Evolutionary conservation across 37 sponge, comb jelly and placozoan species (phyloP).

Genomic region (Cliona cf. orientalis): DNA sequence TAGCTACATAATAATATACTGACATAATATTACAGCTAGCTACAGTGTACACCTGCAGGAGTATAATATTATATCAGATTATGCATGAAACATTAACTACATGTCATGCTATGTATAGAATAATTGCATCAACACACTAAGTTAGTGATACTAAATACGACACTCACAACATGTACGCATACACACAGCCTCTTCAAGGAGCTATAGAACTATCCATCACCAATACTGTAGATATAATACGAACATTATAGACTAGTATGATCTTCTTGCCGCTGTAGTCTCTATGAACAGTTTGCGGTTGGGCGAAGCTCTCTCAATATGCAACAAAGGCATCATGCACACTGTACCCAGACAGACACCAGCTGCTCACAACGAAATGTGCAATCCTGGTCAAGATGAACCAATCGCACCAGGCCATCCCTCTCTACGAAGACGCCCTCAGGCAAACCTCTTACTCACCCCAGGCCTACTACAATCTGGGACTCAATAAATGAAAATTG

Average conservation of each 20-base stretch:
- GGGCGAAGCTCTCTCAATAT: slow-evolving; percentile 7
- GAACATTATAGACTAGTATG: slow-evolving; percentile 3
- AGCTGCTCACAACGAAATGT: slow-evolving; percentile 3
- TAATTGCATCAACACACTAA: no score
- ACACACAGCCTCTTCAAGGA: slow-evolving; percentile 12
- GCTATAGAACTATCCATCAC: slow-evolving; percentile 17
- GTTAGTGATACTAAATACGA: no score
- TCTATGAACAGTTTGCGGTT: not conserved
- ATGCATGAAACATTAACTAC: no score
- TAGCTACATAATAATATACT: no score
- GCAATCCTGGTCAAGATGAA: slow-evolving; percentile 63
- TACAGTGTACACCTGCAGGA: no score
- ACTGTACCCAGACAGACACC: not conserved
- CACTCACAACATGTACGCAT: slow-evolving; percentile 7
- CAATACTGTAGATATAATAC: not conserved
- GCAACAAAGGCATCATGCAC: not conserved
- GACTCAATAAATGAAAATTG: no score
- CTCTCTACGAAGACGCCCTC: slow-evolving; percentile 12
- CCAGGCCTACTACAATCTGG: slow-evolving; percentile 59
- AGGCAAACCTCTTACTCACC: slow-evolving; percentile 26
- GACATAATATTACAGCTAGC: no score
- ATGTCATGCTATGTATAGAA: not conserved
- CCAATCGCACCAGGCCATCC: slow-evolving; percentile 28
- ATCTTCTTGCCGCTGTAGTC: slow-evolving; percentile 10
- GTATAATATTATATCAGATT: no score